Evolutionary conservation across 2,113 vertebrate genomes (phyloP).

Genomic region (Choloepus hoffmanni): DNA sequence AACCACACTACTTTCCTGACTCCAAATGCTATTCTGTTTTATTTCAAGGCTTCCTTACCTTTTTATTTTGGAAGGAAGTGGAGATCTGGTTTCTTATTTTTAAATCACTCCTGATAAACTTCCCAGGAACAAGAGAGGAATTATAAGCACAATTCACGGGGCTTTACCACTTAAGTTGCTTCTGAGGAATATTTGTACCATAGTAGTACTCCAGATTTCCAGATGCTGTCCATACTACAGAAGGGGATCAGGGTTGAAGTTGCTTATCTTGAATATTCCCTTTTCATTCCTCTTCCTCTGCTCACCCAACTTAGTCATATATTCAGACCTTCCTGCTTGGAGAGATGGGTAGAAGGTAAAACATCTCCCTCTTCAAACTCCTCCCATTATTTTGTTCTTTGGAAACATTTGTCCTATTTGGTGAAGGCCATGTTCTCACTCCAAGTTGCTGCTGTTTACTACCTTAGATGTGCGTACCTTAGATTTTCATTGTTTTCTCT

Average conservation of each 20-base stretch:
- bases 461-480: slow-evolving; percentile 4
- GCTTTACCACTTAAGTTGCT: not conserved
- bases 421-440: not conserved
- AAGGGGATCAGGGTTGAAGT: not conserved
- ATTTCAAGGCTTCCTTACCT: not conserved
- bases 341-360: not conserved
- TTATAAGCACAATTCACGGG: not conserved
- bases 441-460: slow-evolving; percentile 44
- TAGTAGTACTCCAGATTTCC: not conserved
- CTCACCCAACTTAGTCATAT: not conserved
- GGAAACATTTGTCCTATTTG: not conserved
- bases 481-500: slow-evolving; percentile 30
- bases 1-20: not conserved
- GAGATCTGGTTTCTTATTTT: slow-evolving; percentile 32
- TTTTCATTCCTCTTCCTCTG: not conserved
- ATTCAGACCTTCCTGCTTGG: slow-evolving; percentile 32
- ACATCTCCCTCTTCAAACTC: not conserved
- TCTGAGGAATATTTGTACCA: not conserved
- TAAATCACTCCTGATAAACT: slow-evolving; percentile 25
- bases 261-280: not conserved
- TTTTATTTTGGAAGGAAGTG: slow-evolving; percentile 25
- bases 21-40: slow-evolving; percentile 20
- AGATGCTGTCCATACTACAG: not conserved
- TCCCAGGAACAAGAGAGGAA: slow-evolving; percentile 24
- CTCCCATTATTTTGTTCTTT: slow-evolving; percentile 1